Evolutionary conservation across 2,113 vertebrate species (phyloP).

Genomic region (Scolopax mira): DNA sequence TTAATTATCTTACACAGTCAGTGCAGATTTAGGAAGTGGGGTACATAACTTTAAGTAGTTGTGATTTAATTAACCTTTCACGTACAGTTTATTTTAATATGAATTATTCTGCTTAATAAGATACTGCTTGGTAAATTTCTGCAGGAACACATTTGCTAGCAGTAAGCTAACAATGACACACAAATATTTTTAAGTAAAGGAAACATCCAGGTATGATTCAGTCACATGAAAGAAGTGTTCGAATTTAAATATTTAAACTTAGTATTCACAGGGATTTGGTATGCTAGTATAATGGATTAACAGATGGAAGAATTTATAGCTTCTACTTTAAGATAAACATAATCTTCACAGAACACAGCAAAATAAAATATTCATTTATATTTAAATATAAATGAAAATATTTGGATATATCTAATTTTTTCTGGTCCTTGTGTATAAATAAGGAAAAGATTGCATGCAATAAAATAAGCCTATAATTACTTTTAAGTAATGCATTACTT

Average conservation of each 20-base stretch:
- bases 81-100: neutral
- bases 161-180: neutral
- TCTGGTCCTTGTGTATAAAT: neutral
- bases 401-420: neutral
- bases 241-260: neutral
- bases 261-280: neutral
- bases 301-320: neutral
- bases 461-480: neutral
- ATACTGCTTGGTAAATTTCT: neutral
- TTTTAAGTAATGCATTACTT: too few relatives aligned
- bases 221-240: neutral
- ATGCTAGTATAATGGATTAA: neutral
- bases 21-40: neutral
- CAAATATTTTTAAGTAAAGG: neutral
- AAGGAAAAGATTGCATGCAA: neutral
- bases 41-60: neutral
- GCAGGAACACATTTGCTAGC: neutral
- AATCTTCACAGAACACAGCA: neutral
- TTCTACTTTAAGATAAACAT: neutral
- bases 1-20: neutral
- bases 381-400: neutral
- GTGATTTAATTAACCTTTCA: neutral
- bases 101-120: neutral
- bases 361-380: neutral
- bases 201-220: neutral